Percentiles rank a stretch among this genome's conserved stretches.
phyloP scores from a whole-genome alignment of 2,888 invertebrate species.

The Lepas anatifera region DNA sequence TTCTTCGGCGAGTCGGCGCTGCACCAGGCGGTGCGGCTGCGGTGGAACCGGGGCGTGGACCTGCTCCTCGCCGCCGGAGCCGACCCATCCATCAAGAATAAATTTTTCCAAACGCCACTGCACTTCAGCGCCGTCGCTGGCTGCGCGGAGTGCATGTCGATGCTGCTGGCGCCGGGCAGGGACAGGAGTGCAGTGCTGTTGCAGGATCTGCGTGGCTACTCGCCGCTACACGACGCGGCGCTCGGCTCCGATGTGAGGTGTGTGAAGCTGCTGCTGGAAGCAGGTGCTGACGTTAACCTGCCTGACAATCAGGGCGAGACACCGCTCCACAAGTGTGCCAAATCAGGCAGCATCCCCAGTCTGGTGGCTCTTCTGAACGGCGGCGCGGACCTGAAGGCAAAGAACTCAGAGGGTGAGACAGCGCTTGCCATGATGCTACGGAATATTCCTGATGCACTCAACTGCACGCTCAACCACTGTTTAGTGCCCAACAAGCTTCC shows the following conservation, averaged over 20 bases:
- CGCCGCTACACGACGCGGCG: constrained; percentile 25
- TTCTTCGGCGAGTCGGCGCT: constrained; percentile 25
- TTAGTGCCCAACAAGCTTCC: constrained; percentile 40
- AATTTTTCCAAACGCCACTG: constrained; percentile 24
- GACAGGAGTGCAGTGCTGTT: constrained; percentile 16
- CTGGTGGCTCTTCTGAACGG: constrained; percentile 39
- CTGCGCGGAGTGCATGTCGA: constrained; percentile 20
- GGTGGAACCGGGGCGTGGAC: constrained; percentile 22
- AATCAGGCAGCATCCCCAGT: constrained; percentile 46
- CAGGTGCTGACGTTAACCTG: constrained; percentile 37
- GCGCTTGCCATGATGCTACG: constrained; percentile 45
- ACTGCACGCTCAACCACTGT: constrained; percentile 42
- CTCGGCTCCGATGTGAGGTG: constrained; percentile 17
- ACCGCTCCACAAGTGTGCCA: constrained; percentile 42
- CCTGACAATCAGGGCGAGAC: constrained; percentile 42
- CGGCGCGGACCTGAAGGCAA: constrained; percentile 39
- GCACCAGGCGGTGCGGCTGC: constrained; percentile 22
- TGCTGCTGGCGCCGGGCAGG: constrained; percentile 19
- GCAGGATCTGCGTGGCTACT: constrained; percentile 24
- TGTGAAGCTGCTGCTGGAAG: constrained; percentile 32
- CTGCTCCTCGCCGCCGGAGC: constrained; percentile 21
- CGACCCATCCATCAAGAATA: constrained; percentile 23
- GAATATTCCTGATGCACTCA: constrained; percentile 43
- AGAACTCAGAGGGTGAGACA: constrained; percentile 34
- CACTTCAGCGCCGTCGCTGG: constrained; percentile 24